These are phyloP conservation scores for Oryzias woworae DNA, from an alignment of 2,113 vertebrate species.

Conservation along the genomic window DNA sequence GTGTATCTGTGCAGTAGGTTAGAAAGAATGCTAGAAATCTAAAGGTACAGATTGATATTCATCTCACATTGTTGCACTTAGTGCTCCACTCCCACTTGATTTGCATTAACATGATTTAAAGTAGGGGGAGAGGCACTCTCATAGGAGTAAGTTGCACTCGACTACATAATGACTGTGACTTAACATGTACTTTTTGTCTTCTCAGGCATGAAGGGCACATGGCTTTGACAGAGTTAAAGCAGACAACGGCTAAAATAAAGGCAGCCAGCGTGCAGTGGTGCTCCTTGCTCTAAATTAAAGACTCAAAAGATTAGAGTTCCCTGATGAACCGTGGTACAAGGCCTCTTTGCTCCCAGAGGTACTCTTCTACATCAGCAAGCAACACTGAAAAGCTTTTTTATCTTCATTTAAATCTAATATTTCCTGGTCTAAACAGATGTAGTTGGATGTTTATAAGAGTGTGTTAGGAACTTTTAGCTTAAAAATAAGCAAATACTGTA, in stretches of 20 bases:
- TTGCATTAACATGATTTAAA: slow-evolving; percentile 68
- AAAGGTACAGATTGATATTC: slow-evolving; percentile 61
- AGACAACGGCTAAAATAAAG: slow-evolving; percentile 25
- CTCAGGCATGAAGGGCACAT: slow-evolving; percentile 54
- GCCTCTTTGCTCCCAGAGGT: slow-evolving; percentile 7
- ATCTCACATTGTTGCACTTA: slow-evolving; percentile 55
- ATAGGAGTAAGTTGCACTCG: slow-evolving; percentile 34
- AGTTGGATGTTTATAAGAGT: too few relatives aligned
- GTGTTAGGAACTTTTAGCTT: too few relatives aligned
- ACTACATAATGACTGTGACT: slow-evolving; percentile 57
- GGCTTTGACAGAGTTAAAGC: slow-evolving; percentile 41
- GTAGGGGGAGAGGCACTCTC: slow-evolving; percentile 46
- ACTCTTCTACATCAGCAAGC: too few relatives aligned
- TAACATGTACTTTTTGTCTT: slow-evolving; percentile 52
- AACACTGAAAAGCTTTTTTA: too few relatives aligned
- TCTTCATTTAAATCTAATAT: too few relatives aligned
- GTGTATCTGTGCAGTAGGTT: slow-evolving; percentile 10
- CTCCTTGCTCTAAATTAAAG: slow-evolving; percentile 24
- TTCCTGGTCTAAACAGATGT: too few relatives aligned
- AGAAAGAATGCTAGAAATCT: slow-evolving; percentile 26
- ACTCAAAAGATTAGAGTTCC: slow-evolving; percentile 18
- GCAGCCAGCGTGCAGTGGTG: slow-evolving; percentile 8
- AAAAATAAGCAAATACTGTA: too few relatives aligned
- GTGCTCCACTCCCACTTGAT: slow-evolving; percentile 48
- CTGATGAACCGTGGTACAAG: slow-evolving; percentile 34